A percentile compares a stretch with the other conserved stretches of the same genome.
Evolutionary conservation across 2,113 vertebrate genomes (phyloP).

Genomic region (Oncorhynchus keta): DNA sequence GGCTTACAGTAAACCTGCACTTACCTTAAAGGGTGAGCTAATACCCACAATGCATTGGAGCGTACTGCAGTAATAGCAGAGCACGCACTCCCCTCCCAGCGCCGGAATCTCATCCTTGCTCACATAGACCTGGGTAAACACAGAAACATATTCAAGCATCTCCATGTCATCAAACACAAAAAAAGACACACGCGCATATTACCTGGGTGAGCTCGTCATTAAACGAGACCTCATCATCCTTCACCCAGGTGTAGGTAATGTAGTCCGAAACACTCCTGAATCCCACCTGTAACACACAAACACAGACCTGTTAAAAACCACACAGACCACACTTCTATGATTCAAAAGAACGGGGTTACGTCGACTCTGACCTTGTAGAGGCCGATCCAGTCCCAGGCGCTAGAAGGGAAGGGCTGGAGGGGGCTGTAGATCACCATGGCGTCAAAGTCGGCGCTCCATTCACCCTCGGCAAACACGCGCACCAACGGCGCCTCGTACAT

Average conservation of each 20-base stretch:
- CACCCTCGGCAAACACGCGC: constrained; percentile 73
- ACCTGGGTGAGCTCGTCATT: constrained; percentile 79
- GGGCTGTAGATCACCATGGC: constrained; percentile 79
- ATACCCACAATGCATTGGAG: constrained; percentile 86
- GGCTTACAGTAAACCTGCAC: background rate
- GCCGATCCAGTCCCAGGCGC: constrained; percentile 97
- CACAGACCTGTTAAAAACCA: too few relatives aligned
- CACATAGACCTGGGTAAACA: constrained; percentile 83
- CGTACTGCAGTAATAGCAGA: constrained; percentile 86
- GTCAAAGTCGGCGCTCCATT: constrained; percentile 82
- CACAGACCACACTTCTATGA: background rate
- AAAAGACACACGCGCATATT: background rate
- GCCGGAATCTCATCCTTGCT: constrained; percentile 81
- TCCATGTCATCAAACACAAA: background rate
- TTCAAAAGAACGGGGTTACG: background rate
- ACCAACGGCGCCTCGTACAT: constrained; percentile 75
- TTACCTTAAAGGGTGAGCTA: constrained; percentile 88
- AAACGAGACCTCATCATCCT: constrained; percentile 83
- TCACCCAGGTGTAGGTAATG: constrained; percentile 90
- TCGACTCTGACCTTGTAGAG: constrained; percentile 81
- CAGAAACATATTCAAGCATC: background rate
- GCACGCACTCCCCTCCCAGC: constrained; percentile 81
- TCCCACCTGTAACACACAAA: constrained; percentile 74
- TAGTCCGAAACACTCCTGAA: constrained; percentile 86
- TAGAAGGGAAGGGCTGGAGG: constrained; percentile 78